Conservation (phyloP, 2,888 invertebrate genomes). For the Pocota personata region DNA sequence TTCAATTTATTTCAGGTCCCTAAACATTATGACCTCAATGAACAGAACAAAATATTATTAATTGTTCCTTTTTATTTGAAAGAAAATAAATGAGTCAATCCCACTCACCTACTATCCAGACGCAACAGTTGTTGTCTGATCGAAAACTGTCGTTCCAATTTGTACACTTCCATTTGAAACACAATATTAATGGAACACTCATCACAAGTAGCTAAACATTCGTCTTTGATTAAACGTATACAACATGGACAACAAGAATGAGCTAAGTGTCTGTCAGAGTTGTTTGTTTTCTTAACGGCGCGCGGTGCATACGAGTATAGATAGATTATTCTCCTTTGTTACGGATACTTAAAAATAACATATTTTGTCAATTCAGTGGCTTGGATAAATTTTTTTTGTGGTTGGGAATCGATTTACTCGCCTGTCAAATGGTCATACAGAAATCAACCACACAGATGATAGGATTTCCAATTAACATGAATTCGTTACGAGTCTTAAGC, state of each 20-base stretch:
- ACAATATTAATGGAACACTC: slow-evolving; percentile 72
- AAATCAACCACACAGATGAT: slow-evolving; percentile 67
- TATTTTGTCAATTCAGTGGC: slow-evolving; percentile 64
- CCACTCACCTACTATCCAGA: slow-evolving; percentile 49
- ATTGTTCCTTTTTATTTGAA: slow-evolving; percentile 64
- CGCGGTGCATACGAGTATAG: too few species aligned
- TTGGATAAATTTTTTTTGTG: slow-evolving; percentile 35
- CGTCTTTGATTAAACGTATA: slow-evolving; percentile 62
- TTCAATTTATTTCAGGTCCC: slow-evolving; percentile 29
- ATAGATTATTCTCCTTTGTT: slow-evolving; percentile 15
- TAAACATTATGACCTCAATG: slow-evolving; percentile 27
- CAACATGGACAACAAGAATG: slow-evolving; percentile 55
- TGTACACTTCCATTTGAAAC: slow-evolving; percentile 64
- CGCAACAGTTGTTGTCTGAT: slow-evolving; percentile 71
- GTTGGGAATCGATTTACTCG: slow-evolving; percentile 55
- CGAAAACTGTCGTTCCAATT: slow-evolving; percentile 70
- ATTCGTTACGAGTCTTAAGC: slow-evolving; percentile 59
- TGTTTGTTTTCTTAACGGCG: slow-evolving; percentile 24
- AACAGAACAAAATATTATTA: slow-evolving; percentile 49
- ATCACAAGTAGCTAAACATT: slow-evolving; percentile 65
- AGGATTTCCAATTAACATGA: slow-evolving; percentile 71
- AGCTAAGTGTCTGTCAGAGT: slow-evolving; percentile 69
- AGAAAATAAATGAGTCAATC: slow-evolving; percentile 64
- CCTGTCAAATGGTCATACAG: slow-evolving; percentile 50
- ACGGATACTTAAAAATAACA: slow-evolving; percentile 35